These are phyloP conservation scores for Andrena fulva DNA, from an alignment of 2,888 invertebrate genomes.

Conservation along the genomic window DNA sequence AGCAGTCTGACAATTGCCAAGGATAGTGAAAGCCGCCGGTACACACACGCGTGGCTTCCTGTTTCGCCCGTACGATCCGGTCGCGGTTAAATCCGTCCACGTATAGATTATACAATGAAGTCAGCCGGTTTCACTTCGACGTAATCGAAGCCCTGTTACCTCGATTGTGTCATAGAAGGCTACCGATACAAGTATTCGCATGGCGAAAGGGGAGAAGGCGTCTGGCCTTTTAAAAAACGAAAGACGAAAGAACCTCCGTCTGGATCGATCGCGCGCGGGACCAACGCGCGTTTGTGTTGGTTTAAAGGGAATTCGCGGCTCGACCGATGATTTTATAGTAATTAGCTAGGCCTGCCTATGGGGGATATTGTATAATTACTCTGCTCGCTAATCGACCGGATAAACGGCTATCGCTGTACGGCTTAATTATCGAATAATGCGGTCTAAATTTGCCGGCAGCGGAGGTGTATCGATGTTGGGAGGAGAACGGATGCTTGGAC, in stretches of 20 bases:
- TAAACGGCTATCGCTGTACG: constrained; percentile 43
- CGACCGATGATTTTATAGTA: constrained; percentile 48
- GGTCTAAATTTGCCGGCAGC: constrained; percentile 28
- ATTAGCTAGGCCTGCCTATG: constrained; percentile 31
- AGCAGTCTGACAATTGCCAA: constrained; percentile 66
- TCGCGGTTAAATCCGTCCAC: constrained; percentile 52
- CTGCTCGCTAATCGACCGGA: constrained; percentile 49
- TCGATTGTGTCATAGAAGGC: constrained; percentile 45
- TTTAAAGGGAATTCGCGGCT: constrained; percentile 20
- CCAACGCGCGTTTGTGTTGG: not conserved
- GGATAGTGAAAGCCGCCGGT: constrained; percentile 73
- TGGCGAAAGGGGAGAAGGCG: constrained; percentile 36
- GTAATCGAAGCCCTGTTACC: constrained; percentile 65
- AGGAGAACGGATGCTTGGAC: not conserved
- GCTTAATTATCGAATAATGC: constrained; percentile 56
- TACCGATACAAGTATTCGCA: constrained; percentile 21
- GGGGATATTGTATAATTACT: constrained; percentile 47
- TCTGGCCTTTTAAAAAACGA: not conserved
- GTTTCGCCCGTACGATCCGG: constrained; percentile 31
- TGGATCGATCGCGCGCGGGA: not conserved
- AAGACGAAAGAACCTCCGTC: not conserved
- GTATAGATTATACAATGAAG: constrained; percentile 70
- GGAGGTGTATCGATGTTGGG: constrained; percentile 13
- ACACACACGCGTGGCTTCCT: constrained; percentile 51
- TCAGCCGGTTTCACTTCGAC: constrained; percentile 75